Conservation (phyloP, 1,140 invertebrate genomes). For the Drosophila lacertosa region DNA sequence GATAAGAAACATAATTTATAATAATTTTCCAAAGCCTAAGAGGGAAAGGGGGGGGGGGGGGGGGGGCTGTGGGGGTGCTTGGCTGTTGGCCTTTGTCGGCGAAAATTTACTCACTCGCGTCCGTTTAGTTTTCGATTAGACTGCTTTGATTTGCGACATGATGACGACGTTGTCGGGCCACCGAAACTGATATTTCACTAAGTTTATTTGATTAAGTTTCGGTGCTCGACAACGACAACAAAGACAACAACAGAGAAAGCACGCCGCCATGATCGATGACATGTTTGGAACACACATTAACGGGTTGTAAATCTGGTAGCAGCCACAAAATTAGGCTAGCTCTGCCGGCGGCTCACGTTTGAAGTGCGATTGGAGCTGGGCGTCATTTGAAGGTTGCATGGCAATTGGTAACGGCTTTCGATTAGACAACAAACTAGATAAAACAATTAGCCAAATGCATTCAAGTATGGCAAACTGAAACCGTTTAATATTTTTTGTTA, state of each 20-base stretch:
- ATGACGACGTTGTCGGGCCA: conserved; percentile 58
- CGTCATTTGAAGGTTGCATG: conserved; percentile 77
- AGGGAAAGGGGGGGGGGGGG: conserved; percentile 45
- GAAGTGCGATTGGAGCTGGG: conserved; percentile 46
- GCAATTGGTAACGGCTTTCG: conserved; percentile 66
- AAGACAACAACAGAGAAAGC: conserved; percentile 62
- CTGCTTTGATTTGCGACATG: conserved; percentile 76
- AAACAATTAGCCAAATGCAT: conserved; percentile 26
- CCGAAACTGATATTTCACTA: conserved; percentile 72
- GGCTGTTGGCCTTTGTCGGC: conserved; percentile 73
- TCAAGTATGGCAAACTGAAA: conserved; percentile 31
- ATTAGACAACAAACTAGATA: conserved; percentile 29
- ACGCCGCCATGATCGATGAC: conserved; percentile 79
- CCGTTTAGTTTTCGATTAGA: conserved; percentile 82
- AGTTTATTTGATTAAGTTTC: conserved; percentile 80
- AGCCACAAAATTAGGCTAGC: conserved; percentile 52
- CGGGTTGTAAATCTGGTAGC: conserved; percentile 78
- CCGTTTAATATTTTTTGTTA: conserved; percentile 13
- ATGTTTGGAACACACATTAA: conserved; percentile 72
- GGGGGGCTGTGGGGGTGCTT: neutral
- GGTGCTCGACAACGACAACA: conserved; percentile 39
- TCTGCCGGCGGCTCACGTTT: conserved; percentile 51
- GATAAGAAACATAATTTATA: conserved; percentile 82
- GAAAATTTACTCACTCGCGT: conserved; percentile 70
- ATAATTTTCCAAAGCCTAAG: conserved; percentile 76